phyloP scores from a whole-genome alignment of 2,888 invertebrate genomes.

The Caenorhabditis uteleia region DNA sequence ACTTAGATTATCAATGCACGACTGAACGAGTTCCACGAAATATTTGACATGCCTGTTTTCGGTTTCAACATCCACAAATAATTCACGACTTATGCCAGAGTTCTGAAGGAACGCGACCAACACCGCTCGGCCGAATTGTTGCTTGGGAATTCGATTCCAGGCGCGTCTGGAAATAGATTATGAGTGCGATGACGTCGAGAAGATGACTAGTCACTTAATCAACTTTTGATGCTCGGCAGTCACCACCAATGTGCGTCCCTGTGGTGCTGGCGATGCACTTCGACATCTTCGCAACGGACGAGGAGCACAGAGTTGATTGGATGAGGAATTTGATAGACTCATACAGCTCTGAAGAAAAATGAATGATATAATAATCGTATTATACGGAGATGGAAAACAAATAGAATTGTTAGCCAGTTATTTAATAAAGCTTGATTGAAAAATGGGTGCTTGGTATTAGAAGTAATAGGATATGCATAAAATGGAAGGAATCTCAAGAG shows the following conservation, averaged over 20 bases:
- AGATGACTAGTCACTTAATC: constrained; percentile 31
- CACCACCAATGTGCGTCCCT: constrained; percentile 23
- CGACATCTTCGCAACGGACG: constrained; percentile 49
- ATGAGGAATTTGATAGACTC: constrained; percentile 21
- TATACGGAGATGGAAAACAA: too few species aligned
- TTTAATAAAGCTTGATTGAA: too few species aligned
- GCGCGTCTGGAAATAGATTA: constrained; percentile 48
- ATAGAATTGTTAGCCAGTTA: too few species aligned
- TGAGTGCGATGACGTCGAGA: neutral
- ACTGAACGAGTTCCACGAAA: constrained; percentile 58
- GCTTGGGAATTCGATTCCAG: constrained; percentile 57
- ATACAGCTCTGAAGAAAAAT: constrained; percentile 7
- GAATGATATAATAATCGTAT: too few species aligned
- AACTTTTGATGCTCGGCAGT: constrained; percentile 44
- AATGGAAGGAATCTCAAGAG: too few species aligned
- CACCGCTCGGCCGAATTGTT: constrained; percentile 44
- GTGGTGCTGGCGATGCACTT: constrained; percentile 49
- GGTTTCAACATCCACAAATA: constrained; percentile 30
- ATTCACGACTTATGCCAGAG: constrained; percentile 4
- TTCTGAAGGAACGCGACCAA: constrained; percentile 28
- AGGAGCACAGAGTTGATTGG: constrained; percentile 37
- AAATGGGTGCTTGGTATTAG: too few species aligned
- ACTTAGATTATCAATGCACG: constrained; percentile 57
- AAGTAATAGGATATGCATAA: too few species aligned
- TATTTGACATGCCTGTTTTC: constrained; percentile 49